Base-by-base conservation (phyloP, 92 coral and sea anemone species). In the Isaurus tuberculatus region DNA sequence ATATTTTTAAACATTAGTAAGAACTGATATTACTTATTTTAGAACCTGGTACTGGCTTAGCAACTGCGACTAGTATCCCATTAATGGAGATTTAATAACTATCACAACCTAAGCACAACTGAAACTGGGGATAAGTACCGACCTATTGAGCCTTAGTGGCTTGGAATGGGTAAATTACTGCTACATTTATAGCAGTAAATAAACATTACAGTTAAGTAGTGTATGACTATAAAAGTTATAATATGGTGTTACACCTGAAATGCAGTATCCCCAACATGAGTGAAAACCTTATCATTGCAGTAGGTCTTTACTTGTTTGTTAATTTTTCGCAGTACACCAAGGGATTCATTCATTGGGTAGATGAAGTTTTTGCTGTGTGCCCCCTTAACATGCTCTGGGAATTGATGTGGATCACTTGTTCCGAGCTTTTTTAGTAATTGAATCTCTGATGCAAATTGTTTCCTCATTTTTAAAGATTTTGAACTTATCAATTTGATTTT, bases 301-400 rank as follows among this genome's bases (percentile, higher is more conserved):
- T 70, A 40, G 75, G 33, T 70, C 75, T 70, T 70, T 23, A 70
- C 75, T 16, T 71, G 55, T 42, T 43, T 71, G 55, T 43, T 71
- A 8, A 71, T 71, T 40, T 71, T 23, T 23, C 60, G 32, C 58
- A 71, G 60, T 42, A 43, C 58, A 71, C 33, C 77, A 25, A 71
- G 60, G 33, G 57, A 71, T 42, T 43, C 55, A 71, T 71, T 71
- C 58, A 40, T 71, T 71, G 77, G 60, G 60, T 71, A 71, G 60
- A 71, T 71, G 20, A 71, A 72, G 78, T 72, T 72, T 25, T 72
- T 72, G 34, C 78, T 43, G 78, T 72, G 78, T 72, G 78, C 61
- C 36, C 78, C 61, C 57, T 14, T 72, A 23, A 72, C 60, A 72
- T 72, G 33, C 78, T 72, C 78, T 26, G 78, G 78, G 61, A 72